These are phyloP conservation scores for Spilosoma lubricipeda DNA, from an alignment of 2,888 invertebrate genomes.

Conservation along the genomic window DNA sequence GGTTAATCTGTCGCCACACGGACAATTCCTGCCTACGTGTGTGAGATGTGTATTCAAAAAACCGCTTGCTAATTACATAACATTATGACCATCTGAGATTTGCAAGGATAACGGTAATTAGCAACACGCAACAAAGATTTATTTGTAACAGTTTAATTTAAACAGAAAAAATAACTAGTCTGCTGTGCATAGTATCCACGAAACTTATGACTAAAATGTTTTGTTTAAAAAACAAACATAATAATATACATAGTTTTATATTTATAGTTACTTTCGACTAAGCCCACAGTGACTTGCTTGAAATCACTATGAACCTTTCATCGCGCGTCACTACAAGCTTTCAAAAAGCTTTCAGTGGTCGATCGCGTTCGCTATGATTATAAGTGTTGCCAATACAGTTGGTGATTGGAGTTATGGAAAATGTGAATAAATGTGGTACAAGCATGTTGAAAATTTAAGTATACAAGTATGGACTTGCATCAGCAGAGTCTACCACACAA, in stretches of 20 bases:
- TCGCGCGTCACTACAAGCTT: conserved; percentile 78
- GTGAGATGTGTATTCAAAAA: too few species aligned
- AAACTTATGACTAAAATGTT: background rate
- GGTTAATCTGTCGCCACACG: too few species aligned
- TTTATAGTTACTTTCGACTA: conserved; percentile 59
- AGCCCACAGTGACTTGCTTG: conserved; percentile 64
- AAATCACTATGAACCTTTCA: conserved; percentile 79
- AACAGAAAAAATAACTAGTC: conserved; percentile 9
- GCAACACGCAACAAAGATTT: too few species aligned
- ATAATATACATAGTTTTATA: conserved; percentile 12
- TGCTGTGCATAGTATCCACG: background rate
- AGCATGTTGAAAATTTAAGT: conserved; percentile 45
- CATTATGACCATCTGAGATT: too few species aligned
- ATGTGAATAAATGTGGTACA: conserved; percentile 51
- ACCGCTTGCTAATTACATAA: too few species aligned
- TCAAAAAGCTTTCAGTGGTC: conserved; percentile 83
- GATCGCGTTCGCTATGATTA: conserved; percentile 77
- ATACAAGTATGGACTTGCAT: conserved; percentile 40
- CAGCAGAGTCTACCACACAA: conserved; percentile 54
- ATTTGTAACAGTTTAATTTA: too few species aligned
- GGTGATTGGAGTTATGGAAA: conserved; percentile 64
- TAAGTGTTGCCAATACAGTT: conserved; percentile 71
- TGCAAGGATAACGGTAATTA: conserved; percentile 5
- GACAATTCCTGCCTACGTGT: too few species aligned
- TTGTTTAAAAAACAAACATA: background rate